These are phyloP conservation scores for Drosophila saltans DNA, from an alignment of 1,140 invertebrate genomes.

Conservation along the genomic window DNA sequence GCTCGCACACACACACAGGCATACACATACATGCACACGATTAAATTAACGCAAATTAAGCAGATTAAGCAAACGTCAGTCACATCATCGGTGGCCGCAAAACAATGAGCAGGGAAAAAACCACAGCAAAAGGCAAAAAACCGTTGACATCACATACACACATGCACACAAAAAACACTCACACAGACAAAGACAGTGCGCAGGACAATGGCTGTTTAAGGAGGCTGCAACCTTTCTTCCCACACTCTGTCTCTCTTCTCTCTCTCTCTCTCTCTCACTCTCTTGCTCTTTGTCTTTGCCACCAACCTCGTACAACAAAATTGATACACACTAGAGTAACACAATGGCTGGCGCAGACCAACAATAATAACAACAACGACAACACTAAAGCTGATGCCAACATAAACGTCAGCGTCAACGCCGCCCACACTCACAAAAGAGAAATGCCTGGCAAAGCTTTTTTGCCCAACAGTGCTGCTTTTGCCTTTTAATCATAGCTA, in stretches of 20 bases:
- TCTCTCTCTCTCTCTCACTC: not conserved
- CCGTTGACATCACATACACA: slow-evolving; percentile 53
- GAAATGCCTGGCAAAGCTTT: slow-evolving; percentile 41
- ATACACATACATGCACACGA: slow-evolving; percentile 31
- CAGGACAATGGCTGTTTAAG: slow-evolving; percentile 44
- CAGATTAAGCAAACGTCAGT: slow-evolving; percentile 69
- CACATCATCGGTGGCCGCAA: slow-evolving; percentile 58
- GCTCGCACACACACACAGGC: slow-evolving; percentile 18
- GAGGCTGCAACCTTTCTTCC: slow-evolving; percentile 32
- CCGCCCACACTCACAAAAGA: slow-evolving; percentile 29
- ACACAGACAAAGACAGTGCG: slow-evolving; percentile 28
- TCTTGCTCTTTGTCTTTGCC: not conserved
- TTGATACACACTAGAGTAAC: slow-evolving; percentile 49
- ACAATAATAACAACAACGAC: not conserved
- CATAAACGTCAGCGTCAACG: slow-evolving; percentile 18
- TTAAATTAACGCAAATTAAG: slow-evolving; percentile 77
- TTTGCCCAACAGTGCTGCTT: slow-evolving; percentile 3
- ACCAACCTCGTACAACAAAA: slow-evolving; percentile 29
- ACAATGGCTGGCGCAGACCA: slow-evolving; percentile 42
- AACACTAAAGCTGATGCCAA: not conserved
- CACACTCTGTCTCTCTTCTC: not conserved
- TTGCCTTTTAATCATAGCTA: slow-evolving; percentile 40
- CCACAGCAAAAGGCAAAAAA: slow-evolving; percentile 65
- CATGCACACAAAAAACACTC: slow-evolving; percentile 7
- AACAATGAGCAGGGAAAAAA: slow-evolving; percentile 52